Conservation (phyloP, 1,140 invertebrate species). For the Belonocnema kinseyi region DNA sequence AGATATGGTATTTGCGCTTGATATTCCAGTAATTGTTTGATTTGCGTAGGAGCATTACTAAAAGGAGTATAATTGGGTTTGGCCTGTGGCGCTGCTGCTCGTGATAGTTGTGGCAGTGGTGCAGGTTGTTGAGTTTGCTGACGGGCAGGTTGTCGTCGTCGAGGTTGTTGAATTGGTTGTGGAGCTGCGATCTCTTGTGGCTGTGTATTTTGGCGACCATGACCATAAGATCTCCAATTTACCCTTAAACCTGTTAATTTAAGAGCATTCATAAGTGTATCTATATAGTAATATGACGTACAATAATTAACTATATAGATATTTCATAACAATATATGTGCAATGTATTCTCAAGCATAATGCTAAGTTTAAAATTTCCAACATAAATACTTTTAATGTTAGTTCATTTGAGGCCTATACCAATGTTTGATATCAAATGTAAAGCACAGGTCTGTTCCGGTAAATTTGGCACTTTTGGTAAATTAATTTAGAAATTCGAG, state of each 20-base stretch:
- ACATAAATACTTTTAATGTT: too few species aligned
- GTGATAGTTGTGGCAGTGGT: constrained; percentile 54
- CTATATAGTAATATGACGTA: too few species aligned
- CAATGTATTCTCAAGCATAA: too few species aligned
- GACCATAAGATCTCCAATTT: constrained; percentile 69
- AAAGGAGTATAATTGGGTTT: constrained; percentile 57
- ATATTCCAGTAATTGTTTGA: constrained; percentile 69
- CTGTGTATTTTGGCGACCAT: constrained; percentile 42
- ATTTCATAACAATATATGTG: too few species aligned
- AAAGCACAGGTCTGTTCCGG: too few species aligned
- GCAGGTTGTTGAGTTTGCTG: constrained; percentile 53
- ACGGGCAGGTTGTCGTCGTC: constrained; percentile 42
- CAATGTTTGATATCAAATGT: too few species aligned
- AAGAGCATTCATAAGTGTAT: background rate
- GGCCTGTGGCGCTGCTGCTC: constrained; percentile 56
- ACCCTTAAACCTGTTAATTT: constrained; percentile 62
- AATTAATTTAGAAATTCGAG: too few species aligned
- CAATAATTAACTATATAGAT: too few species aligned
- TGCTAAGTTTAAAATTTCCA: too few species aligned
- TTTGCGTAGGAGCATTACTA: constrained; percentile 65
- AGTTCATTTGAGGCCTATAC: too few species aligned
- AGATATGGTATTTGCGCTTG: constrained; percentile 71
- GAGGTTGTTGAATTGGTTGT: constrained; percentile 47
- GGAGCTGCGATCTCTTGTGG: constrained; percentile 42
- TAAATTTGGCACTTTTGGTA: too few species aligned